Percentiles rank a stretch among this genome's conserved stretches.
Evolutionary conservation across 1,140 invertebrate genomes (phyloP).

Genomic region (Lysiphlebus fabarum): DNA sequence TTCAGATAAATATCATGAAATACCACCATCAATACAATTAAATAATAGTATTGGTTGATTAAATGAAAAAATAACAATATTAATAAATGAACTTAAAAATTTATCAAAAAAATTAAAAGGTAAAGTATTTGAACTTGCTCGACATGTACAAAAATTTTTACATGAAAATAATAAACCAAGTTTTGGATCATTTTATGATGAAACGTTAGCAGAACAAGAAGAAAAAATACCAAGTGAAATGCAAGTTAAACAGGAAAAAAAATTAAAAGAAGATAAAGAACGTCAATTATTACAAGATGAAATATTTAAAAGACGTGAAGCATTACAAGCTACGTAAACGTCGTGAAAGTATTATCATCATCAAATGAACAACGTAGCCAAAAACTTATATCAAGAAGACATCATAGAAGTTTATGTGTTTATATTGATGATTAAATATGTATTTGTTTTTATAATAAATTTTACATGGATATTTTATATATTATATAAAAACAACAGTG

Average conservation of each 20-base stretch:
- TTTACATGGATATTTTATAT: too few relatives aligned
- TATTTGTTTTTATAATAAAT: slow-evolving; percentile 54
- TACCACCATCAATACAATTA: slow-evolving; percentile 62
- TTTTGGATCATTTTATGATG: slow-evolving; percentile 75
- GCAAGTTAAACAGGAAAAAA: slow-evolving; percentile 59
- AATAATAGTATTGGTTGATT: slow-evolving; percentile 70
- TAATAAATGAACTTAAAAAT: slow-evolving; percentile 60
- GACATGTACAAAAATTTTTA: slow-evolving; percentile 68
- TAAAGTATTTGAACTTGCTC: slow-evolving; percentile 72
- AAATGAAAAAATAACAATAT: slow-evolving; percentile 53
- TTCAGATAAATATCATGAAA: slow-evolving; percentile 66
- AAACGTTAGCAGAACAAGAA: slow-evolving; percentile 70
- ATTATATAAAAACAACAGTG: too few relatives aligned
- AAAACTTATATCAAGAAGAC: slow-evolving; percentile 38
- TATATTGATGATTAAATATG: slow-evolving; percentile 52
- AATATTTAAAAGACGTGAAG: slow-evolving; percentile 65
- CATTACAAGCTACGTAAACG: slow-evolving; percentile 58
- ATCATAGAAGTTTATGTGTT: slow-evolving; percentile 46
- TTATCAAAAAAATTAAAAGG: slow-evolving; percentile 61
- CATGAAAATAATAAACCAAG: slow-evolving; percentile 70
- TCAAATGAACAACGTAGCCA: too few relatives aligned
- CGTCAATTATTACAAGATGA: slow-evolving; percentile 64
- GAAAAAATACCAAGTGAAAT: slow-evolving; percentile 56
- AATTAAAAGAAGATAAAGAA: slow-evolving; percentile 63
- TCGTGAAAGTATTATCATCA: slow-evolving; percentile 42